A percentile compares a stretch with the other conserved stretches of the same genome.
Conservation (phyloP, 1,140 invertebrate genomes). For the Capitella teleta region DNA sequence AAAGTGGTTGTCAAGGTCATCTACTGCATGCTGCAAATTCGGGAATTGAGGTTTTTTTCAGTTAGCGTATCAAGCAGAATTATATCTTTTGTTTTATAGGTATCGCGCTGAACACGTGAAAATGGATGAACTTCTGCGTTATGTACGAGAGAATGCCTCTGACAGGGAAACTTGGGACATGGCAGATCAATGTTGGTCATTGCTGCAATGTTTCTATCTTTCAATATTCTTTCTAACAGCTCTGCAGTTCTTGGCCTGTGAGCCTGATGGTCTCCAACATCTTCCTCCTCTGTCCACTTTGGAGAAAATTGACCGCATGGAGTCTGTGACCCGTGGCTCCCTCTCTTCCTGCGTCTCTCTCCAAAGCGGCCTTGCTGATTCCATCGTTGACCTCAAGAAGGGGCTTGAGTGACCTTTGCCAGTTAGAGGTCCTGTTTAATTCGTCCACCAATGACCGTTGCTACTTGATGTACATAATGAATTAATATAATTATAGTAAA, state of each 20-base stretch:
- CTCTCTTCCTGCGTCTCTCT: neutral
- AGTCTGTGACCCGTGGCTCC: neutral
- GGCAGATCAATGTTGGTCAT: slow-evolving; percentile 29
- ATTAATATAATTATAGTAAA: too few relatives aligned
- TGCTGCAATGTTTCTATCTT: neutral
- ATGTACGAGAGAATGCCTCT: slow-evolving; percentile 24
- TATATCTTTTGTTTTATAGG: slow-evolving; percentile 11
- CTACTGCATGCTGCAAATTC: slow-evolving; percentile 21
- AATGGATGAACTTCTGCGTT: slow-evolving; percentile 21
- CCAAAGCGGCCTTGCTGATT: neutral
- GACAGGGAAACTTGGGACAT: slow-evolving; percentile 32
- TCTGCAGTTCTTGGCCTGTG: neutral
- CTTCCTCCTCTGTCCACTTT: neutral
- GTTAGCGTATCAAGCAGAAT: neutral
- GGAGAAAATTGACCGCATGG: slow-evolving; percentile 4
- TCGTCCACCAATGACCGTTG: too few relatives aligned
- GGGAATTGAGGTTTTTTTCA: slow-evolving; percentile 20
- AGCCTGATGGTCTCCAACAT: neutral
- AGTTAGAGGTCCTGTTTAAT: too few relatives aligned
- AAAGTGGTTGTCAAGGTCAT: slow-evolving; percentile 35
- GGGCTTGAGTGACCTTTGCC: neutral
- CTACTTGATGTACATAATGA: too few relatives aligned
- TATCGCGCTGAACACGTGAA: slow-evolving; percentile 15
- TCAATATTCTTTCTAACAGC: neutral
- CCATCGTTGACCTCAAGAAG: neutral